Conservation (phyloP, 2,797 vertebrate genomes). For the Vireo griseus region DNA sequence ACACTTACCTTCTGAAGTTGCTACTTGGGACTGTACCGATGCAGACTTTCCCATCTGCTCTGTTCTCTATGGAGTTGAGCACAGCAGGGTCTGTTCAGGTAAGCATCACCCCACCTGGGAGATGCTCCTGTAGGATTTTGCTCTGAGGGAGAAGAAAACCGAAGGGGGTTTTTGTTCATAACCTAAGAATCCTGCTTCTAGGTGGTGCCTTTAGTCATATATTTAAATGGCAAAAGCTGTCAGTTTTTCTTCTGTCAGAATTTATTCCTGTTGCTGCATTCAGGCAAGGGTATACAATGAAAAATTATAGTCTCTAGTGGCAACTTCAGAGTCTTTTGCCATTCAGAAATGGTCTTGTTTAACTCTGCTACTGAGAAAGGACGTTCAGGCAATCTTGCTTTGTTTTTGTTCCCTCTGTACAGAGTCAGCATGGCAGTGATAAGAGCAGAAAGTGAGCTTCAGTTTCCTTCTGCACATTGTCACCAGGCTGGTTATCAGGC, state of each 20-base stretch:
- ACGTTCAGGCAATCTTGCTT: neutral
- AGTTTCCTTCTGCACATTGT: neutral
- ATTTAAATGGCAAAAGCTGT: neutral
- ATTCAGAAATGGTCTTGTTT: neutral
- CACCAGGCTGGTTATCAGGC: neutral
- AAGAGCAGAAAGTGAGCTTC: neutral
- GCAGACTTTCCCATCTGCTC: neutral
- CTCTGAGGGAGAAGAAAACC: neutral
- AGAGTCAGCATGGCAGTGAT: neutral
- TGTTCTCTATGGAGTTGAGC: neutral
- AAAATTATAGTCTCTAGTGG: neutral
- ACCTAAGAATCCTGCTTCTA: neutral
- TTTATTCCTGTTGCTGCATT: neutral
- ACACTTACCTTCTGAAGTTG: neutral
- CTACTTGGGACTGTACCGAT: fast-evolving
- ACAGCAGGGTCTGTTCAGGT: neutral
- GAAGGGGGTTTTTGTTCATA: neutral
- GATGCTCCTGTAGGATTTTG: neutral
- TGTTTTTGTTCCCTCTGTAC: neutral
- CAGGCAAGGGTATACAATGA: neutral
- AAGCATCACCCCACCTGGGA: neutral
- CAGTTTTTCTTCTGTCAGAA: neutral
- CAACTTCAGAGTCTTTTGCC: neutral
- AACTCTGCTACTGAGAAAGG: neutral
- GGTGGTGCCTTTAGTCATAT: neutral